Conservation (phyloP, 2,888 invertebrate genomes). For the Metellina segmentata region DNA sequence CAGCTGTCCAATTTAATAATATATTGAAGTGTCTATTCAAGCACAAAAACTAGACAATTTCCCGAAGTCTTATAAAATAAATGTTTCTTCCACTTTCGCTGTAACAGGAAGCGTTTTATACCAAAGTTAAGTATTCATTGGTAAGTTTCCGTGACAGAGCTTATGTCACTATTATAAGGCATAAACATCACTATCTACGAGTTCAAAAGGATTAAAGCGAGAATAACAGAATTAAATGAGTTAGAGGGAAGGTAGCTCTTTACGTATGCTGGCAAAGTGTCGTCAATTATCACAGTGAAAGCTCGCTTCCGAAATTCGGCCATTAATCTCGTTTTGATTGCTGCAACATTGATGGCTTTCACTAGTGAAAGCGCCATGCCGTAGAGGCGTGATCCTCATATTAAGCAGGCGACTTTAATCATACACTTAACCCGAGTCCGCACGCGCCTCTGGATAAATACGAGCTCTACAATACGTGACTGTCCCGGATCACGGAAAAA, state of each 20-base stretch:
- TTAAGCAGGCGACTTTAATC: conserved; percentile 58
- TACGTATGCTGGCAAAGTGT: conserved; percentile 41
- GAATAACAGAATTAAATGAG: no score
- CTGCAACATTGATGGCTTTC: conserved; percentile 59
- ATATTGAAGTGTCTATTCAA: no score
- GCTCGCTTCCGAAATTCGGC: conserved; percentile 33
- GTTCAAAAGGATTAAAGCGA: no score
- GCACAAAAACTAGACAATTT: no score
- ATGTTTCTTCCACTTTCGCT: no score
- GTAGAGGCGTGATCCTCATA: conserved; percentile 59
- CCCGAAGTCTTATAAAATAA: no score
- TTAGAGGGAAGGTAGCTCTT: neutral
- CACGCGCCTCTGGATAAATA: conserved; percentile 59
- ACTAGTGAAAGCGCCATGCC: conserved; percentile 50
- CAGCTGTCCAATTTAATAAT: no score
- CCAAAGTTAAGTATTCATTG: no score
- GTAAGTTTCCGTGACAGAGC: no score
- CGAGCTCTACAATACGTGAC: neutral
- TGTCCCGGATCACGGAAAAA: neutral
- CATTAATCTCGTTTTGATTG: conserved; percentile 71
- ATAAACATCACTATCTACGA: no score
- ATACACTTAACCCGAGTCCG: conserved; percentile 33
- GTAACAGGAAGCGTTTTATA: no score
- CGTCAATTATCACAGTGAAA: conserved; percentile 58
- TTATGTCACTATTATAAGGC: no score